Evolutionary conservation across 2,113 vertebrate species (phyloP).

Genomic region (Bagarius yarrelli): DNA sequence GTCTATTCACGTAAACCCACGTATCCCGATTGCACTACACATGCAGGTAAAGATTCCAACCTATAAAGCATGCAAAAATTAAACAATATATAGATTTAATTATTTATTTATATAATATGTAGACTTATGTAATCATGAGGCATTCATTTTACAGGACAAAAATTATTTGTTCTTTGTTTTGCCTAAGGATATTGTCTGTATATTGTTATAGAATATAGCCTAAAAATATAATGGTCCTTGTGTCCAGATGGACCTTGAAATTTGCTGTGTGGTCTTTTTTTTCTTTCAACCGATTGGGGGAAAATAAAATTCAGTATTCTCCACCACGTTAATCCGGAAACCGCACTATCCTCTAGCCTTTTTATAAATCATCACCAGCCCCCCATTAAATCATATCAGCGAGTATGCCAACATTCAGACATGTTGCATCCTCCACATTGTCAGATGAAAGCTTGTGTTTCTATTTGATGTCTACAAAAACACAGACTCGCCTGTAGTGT

Average conservation of each 20-base stretch:
- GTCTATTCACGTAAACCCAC: neutral
- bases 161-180: neutral
- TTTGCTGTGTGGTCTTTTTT: neutral
- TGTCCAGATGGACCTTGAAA: conserved; percentile 24
- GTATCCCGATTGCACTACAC: neutral
- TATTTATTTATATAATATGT: too few relatives aligned
- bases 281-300: neutral
- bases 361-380: conserved; percentile 4
- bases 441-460: conserved; percentile 56
- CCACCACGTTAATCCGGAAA: conserved; percentile 17
- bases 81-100: too few relatives aligned
- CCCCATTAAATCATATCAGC: conserved; percentile 29
- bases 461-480: conserved; percentile 60
- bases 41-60: neutral
- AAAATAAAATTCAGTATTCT: conserved; percentile 26
- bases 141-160: neutral
- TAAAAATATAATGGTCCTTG: neutral
- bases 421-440: conserved; percentile 51
- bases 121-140: neutral
- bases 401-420: conserved; percentile 47
- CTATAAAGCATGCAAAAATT: too few relatives aligned
- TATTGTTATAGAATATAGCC: neutral
- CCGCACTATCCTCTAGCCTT: conserved; percentile 6
- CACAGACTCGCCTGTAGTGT: conserved; percentile 54
- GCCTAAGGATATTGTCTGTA: neutral